These are phyloP conservation scores for Rotaria magnacalcarata DNA, from an alignment of 2,888 invertebrate species.

Conservation along the genomic window DNA sequence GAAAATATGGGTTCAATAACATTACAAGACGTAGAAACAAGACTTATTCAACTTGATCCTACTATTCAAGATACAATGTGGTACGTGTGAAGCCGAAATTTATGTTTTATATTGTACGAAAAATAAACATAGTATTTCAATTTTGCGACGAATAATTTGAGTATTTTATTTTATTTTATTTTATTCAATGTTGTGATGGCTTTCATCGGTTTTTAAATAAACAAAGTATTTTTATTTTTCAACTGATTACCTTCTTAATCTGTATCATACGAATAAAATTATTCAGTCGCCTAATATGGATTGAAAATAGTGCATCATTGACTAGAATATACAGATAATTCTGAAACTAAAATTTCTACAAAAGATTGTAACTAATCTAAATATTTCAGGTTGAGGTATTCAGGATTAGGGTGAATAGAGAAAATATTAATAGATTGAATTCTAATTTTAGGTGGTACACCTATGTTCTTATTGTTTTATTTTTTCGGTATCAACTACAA, in stretches of 20 bases:
- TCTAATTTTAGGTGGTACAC: background rate
- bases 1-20: background rate
- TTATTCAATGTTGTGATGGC: background rate
- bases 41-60: conserved; percentile 15
- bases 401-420: too few species aligned
- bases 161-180: background rate
- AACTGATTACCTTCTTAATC: background rate
- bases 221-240: background rate
- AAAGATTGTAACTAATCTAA: too few species aligned
- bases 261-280: too few species aligned
- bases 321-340: too few species aligned
- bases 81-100: background rate
- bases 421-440: too few species aligned
- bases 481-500: too few species aligned
- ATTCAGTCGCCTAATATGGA: too few species aligned
- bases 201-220: background rate
- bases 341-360: too few species aligned
- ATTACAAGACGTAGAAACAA: conserved; percentile 15
- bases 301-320: too few species aligned
- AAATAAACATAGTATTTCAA: background rate
- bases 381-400: too few species aligned
- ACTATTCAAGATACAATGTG: conserved; percentile 27
- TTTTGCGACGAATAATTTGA: background rate
- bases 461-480: too few species aligned
- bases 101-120: background rate